Conservation (phyloP, 2,797 vertebrate species). For the Steatocranus sp. region DNA sequence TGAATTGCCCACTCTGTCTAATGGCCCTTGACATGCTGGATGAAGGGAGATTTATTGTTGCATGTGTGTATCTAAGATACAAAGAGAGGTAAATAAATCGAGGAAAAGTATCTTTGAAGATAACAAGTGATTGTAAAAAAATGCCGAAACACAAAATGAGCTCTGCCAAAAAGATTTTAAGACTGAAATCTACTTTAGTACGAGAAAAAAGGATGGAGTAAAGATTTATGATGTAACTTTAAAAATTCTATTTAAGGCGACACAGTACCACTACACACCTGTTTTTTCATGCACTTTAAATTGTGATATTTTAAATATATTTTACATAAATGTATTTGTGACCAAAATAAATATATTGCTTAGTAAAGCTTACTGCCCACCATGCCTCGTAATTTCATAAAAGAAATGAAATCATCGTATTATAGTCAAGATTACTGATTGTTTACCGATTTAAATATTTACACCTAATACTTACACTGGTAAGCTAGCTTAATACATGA, state of each 20-base stretch:
- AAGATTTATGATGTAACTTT: background rate
- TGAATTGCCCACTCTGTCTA: background rate
- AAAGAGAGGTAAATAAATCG: background rate
- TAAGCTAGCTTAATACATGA: background rate
- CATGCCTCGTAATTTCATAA: background rate
- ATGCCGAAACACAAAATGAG: background rate
- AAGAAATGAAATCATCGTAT: background rate
- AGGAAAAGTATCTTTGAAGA: background rate
- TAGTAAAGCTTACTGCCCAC: background rate
- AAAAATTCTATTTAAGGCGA: background rate
- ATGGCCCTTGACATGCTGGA: background rate
- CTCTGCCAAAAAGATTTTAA: background rate
- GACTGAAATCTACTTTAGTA: background rate
- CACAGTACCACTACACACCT: background rate
- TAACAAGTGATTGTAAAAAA: background rate
- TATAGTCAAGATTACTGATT: background rate
- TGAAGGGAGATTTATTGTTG: background rate
- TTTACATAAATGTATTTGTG: background rate
- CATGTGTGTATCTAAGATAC: background rate
- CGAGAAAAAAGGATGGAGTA: background rate
- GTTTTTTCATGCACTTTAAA: background rate
- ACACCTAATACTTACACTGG: background rate
- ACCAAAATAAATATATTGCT: background rate
- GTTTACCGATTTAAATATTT: rapidly evolving
- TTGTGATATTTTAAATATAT: background rate